Percentiles rank a stretch among this genome's conserved stretches.
phyloP scores from a whole-genome alignment of 1,140 invertebrate species.

The Hyposmocoma kahamanoa region DNA sequence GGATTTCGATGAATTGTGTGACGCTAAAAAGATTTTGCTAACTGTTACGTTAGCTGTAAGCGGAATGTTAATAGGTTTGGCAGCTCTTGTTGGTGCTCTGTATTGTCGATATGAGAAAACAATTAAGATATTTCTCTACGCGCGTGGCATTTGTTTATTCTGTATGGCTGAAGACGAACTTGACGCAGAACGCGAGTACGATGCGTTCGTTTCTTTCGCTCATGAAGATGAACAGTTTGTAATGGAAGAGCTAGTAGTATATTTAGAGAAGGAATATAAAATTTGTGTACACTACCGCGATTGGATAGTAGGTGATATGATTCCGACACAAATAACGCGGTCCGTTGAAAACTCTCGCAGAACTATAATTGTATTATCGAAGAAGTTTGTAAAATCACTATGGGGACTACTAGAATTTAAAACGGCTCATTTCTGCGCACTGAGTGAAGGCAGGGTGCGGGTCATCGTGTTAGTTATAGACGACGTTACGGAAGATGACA shows the following conservation, averaged over 20 bases:
- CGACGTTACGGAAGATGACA: no score
- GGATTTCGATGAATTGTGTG: not conserved
- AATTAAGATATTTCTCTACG: constrained; percentile 76
- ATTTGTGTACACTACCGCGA: constrained; percentile 87
- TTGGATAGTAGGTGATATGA: constrained; percentile 83
- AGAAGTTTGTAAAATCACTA: constrained; percentile 85
- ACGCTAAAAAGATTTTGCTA: not conserved
- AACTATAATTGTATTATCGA: constrained; percentile 87
- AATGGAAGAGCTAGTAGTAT: constrained; percentile 58
- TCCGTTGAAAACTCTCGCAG: constrained; percentile 84
- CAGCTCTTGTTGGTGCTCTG: not conserved
- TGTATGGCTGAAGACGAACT: constrained; percentile 83
- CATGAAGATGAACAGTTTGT: constrained; percentile 85
- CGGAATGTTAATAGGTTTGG: not conserved
- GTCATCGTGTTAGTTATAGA: no score
- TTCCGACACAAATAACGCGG: constrained; percentile 83
- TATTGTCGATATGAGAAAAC: not conserved
- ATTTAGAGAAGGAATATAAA: constrained; percentile 79
- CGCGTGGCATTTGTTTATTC: constrained; percentile 78
- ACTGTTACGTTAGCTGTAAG: not conserved
- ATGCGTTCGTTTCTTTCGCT: constrained; percentile 90
- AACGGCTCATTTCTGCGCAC: constrained; percentile 82
- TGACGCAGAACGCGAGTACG: constrained; percentile 85
- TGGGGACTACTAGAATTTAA: constrained; percentile 90
- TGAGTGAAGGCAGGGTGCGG: no score